Base-by-base conservation (phyloP, 2,113 vertebrate species). In the Chrysochloris asiatica region DNA sequence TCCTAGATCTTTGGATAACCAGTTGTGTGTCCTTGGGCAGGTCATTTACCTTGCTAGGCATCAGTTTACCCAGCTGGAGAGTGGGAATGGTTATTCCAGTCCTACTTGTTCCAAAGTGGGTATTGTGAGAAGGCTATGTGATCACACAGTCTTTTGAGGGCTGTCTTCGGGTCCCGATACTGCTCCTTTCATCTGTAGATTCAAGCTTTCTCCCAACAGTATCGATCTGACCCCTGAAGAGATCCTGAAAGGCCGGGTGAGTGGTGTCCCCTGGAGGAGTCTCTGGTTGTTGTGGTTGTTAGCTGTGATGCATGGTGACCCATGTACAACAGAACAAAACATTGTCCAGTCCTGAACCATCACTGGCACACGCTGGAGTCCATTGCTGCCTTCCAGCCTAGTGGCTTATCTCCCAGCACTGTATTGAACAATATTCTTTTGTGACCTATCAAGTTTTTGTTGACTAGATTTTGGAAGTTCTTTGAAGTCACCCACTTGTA, bases 11-110 rank as follows among this genome's bases (percentile, higher is more conserved):
- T 87, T 45, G 38, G 78, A n/a, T 12, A 8, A 41, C 56, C 9
- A 21, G 33, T 4, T 6, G 4, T 2, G 30, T 12, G 48, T 61
- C 48, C 79, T 79, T 59, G 36, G 48, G 30, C 71, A 28, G 79
- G 65, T 67, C 33, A 11, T 11, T 56, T 43, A 54, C 91, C 45
- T 65, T 30, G 11, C 71, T 0, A 2, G 36, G 59, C 72, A 88
- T 87, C 33, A 11, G 73, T 65, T 76, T 92, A 79, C 56, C 67
- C 14, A 4, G 30, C 50, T 50, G 63, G 72, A 88, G n/a, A 71
- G 10, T 14, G 28, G 28, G 47, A 0, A 14, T 33, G 59, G 4
- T 43, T 16, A 1, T 48, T 48, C 24, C 13, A 56, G 41, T 30
- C 50, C 22, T 6, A 1, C 9, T 16, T n/a, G 28, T 28, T 52